These are phyloP conservation scores for Oreohelix idahoensis DNA, from an alignment of 1,140 invertebrate species.

Conservation along the genomic window DNA sequence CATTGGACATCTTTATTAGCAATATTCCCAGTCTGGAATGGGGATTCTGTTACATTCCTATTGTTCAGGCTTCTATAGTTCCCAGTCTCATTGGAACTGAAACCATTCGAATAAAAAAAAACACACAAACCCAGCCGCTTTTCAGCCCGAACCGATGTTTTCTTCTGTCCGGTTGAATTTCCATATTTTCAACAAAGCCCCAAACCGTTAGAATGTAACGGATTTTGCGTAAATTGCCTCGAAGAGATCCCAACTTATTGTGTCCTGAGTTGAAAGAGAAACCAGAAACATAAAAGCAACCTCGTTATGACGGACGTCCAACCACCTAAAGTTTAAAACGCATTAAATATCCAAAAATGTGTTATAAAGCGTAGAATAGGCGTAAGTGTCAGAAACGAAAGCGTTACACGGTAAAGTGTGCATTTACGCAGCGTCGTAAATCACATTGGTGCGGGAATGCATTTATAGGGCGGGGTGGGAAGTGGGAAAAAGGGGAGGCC, in stretches of 20 bases:
- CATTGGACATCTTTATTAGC: background rate
- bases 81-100: background rate
- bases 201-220: background rate
- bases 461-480: too few species aligned
- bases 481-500: too few species aligned
- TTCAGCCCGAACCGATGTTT: background rate
- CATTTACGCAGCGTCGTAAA: background rate
- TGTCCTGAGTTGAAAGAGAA: background rate
- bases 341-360: background rate
- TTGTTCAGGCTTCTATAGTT: background rate
- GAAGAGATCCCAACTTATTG: background rate
- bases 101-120: background rate
- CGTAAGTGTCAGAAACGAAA: background rate
- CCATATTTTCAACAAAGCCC: background rate
- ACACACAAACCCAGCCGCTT: background rate
- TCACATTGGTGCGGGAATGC: too few species aligned
- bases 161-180: background rate
- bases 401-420: background rate
- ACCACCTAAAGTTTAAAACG: background rate
- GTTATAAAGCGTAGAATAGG: background rate
- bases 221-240: background rate
- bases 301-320: background rate
- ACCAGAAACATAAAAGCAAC: background rate
- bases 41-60: background rate
- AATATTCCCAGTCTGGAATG: background rate